Base-by-base conservation (phyloP, 2,888 invertebrate genomes). In the Andrena bicolor region DNA sequence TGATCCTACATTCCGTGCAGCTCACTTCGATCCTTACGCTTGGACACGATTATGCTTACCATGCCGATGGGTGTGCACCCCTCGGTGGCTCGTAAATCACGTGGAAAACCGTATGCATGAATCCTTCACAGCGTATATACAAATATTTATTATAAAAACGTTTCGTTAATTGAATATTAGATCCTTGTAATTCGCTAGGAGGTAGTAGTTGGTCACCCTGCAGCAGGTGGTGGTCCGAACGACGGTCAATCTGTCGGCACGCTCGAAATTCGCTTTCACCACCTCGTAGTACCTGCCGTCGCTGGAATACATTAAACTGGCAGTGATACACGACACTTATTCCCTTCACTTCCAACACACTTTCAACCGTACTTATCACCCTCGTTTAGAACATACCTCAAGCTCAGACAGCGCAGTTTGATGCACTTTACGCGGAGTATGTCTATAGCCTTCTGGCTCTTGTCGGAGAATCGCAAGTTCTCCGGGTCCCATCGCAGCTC, bases 261-360 rank as follows among this genome's bases (percentile, higher is more conserved):
- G 96, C 94, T 99, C 99, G 94, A 99, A 99, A 95, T 99, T 99
- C 0, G 99, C 99, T 94, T 99, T 99, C 49, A 99, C 99, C 88
- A 99, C 97, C 94, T 99, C 99, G 94, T 99, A 99, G 94, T 99
- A 99, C 80, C 99, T 97, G 0, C 99, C 99, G 94, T 99, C 99
- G 92, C 99, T 98, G 94, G 65, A 70, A 70, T 48, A 70, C 8
- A 28, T 58, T 13, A 58, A 41, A 70, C 69, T 70, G 58, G 48
- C 41, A 35, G 41, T 23, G 26, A 16, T 23, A 48, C 48, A 26
- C 5, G 64, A 28, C 26, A 58, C 8, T 41, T 70, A 26, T 41
- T 26, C 16, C 61, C 32, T 4, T 23, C n/a, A 5, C 1, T 6
- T 10, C 2, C 0, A 6, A 13, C 3, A 0, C 41, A 41, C 5